Evolutionary conservation across 2,888 invertebrate genomes (phyloP), one percentile per base, ranked within the genome.

Genomic region (Ctenicera cuprea): DNA sequence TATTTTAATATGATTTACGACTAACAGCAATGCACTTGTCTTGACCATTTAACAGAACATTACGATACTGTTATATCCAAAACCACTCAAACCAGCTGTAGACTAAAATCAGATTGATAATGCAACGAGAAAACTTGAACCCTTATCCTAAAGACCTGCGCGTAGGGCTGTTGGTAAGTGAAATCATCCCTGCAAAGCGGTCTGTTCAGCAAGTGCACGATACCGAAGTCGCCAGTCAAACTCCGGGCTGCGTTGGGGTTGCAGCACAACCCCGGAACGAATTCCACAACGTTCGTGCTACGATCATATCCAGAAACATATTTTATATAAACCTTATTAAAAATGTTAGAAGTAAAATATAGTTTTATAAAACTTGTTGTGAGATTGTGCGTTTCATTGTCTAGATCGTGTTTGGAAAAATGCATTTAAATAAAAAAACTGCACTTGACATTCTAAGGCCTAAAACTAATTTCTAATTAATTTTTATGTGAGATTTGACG

Each of bases 181-280:
- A 76, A 78, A 76, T 76, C 76, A 70, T 63, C 75, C 76, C 78
- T 75, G 71, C 62, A 59, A 76, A 73, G 70, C 74, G 64, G 66
- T 76, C 67, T 68, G 74, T 71, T 77, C 73, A 43, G 73, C 71
- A 72, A 75, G 65, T 71, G 70, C 69, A 72, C 71, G 66, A 65
- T 67, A 57, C 59, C 74, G 59, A 38, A 64, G 70, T 63, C 75
- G 74, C 43, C 74, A 77, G 77, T 77, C 70, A 68, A 72, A 72
- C 67, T 65, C 66, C 71, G 77, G 50, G 65, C 59, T 69, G 54
- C 48, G 62, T 50, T 30, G 54, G 66, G 73, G 73, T 71, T 64
- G 67, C 38, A 57, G 62, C 68, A 22, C 52, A 14, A 16, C 9
- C 57, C 33, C 14, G 12, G 59, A 12, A 22, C 59, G 59, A 20